Percentiles rank a stretch among this genome's conserved stretches.
Conservation (phyloP, 2,888 invertebrate genomes). For the Linnaemya vulpina region DNA sequence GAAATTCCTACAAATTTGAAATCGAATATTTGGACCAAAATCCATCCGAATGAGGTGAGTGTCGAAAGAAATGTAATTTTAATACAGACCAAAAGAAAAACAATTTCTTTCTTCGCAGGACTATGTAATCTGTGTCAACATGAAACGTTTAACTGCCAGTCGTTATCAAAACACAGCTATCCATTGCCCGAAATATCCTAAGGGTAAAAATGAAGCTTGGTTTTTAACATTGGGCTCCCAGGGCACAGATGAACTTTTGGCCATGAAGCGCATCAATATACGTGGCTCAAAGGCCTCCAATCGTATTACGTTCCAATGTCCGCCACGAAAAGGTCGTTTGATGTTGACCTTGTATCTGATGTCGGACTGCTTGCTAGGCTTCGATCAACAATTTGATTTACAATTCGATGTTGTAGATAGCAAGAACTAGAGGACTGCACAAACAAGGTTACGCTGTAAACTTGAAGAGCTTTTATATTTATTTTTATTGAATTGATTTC, state of each 20-base stretch:
- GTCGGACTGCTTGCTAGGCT: conserved; percentile 96
- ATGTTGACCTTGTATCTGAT: conserved; percentile 92
- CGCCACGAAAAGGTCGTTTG: conserved; percentile 87
- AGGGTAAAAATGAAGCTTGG: conserved; percentile 98
- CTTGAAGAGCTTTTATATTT: not conserved
- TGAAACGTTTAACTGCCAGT: conserved; percentile 84
- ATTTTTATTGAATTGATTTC: not conserved
- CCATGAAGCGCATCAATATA: conserved; percentile 89
- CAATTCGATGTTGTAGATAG: conserved; percentile 84
- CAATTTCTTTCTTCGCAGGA: conserved; percentile 83
- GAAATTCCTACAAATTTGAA: conserved; percentile 80
- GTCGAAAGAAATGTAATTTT: too few species aligned
- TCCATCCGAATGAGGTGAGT: conserved; percentile 87
- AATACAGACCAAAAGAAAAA: not conserved
- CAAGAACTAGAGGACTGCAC: conserved; percentile 37
- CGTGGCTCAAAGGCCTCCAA: conserved; percentile 84
- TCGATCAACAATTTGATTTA: conserved; percentile 93
- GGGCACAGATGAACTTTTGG: conserved; percentile 88
- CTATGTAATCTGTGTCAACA: conserved; percentile 87
- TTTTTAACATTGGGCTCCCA: conserved; percentile 92
- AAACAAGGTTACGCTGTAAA: not conserved
- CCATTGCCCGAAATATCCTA: conserved; percentile 93
- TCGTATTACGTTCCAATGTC: conserved; percentile 86
- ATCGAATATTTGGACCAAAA: conserved; percentile 84
- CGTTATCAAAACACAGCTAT: conserved; percentile 84